These are phyloP conservation scores for Andinoacara biseriatus DNA, from an alignment of 2,113 vertebrate species.

Conservation along the genomic window DNA sequence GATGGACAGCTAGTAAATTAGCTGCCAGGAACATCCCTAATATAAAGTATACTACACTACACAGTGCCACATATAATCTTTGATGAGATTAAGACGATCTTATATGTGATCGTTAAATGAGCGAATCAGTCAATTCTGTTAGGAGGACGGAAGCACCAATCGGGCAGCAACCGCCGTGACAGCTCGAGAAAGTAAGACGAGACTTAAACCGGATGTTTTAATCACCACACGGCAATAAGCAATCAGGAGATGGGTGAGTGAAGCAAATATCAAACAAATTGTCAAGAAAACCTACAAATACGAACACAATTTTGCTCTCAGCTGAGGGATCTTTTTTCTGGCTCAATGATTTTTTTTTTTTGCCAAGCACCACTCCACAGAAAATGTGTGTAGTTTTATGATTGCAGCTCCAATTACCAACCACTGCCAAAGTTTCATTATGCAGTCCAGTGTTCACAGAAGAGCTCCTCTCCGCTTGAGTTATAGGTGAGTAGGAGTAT, in stretches of 20 bases:
- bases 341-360: neutral
- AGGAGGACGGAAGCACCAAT: neutral
- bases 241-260: slow-evolving; percentile 5
- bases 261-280: slow-evolving; percentile 27
- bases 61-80: no score
- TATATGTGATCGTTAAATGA: slow-evolving; percentile 62
- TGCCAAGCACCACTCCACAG: neutral
- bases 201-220: slow-evolving; percentile 47
- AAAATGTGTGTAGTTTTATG: slow-evolving; percentile 1
- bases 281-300: slow-evolving; percentile 30
- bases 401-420: slow-evolving; percentile 18
- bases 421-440: slow-evolving; percentile 17
- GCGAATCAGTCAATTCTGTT: slow-evolving; percentile 2
- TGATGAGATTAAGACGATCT: no score
- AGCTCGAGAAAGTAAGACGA: slow-evolving; percentile 16
- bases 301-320: neutral
- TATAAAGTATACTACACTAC: no score
- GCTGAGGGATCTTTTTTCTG: neutral
- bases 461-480: slow-evolving; percentile 19
- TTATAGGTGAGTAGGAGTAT: slow-evolving; percentile 19
- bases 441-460: slow-evolving; percentile 1
- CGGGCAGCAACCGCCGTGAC: neutral
- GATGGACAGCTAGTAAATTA: no score
- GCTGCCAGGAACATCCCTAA: no score
- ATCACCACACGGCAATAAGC: slow-evolving; percentile 52